Evolutionary conservation across 2,797 vertebrate species (phyloP), one percentile per base, ranked within the genome.

Genomic region (Manis javanica): DNA sequence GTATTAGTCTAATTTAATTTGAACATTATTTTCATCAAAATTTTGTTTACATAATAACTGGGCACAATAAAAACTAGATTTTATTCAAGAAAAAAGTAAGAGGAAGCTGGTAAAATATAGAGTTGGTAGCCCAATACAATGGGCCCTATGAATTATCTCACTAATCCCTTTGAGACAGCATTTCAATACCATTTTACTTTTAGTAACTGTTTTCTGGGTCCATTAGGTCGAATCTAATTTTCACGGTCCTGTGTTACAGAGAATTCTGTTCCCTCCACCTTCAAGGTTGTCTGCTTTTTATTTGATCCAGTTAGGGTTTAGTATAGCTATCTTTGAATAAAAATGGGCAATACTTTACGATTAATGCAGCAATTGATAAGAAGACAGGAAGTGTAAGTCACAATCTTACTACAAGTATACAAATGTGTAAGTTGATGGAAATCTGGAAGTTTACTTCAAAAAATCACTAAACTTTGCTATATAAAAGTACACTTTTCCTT

Each of bases 221-320:
- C 94, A 95, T 96, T 97, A 97, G 89, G 75, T 83, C 93, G 66
- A 97, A 95, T 94, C 79, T 81, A 97, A 96, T 96, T 96, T 97
- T 94, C 81, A 68, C 87, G n/a, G 39, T 90, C 24, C 42, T 95
- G 15, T 93, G 34, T 79, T 95, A 87, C 71, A 81, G 61, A 90
- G 37, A 96, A 94, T 81, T 96, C 89, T 92, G 69, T 75, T 93
- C 42, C 24, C 26, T 90, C 83, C 68, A 96, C 94, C 94, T 97
- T 97, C 96, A 97, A 94, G 96, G 89, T 95, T 97, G 87, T 94
- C 89, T 97, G 89, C 6, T 87, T 97, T 97, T 97, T 96, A 96
- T 97, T 96, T 90, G 66, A 96, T 95, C 37, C 61, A 75, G 31
- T 88, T 82, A 95, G 69, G 63, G 64, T 83, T 91, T 89, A 91